Conservation (phyloP, 2,113 vertebrate genomes). For the Gnathochromis pfefferi region DNA sequence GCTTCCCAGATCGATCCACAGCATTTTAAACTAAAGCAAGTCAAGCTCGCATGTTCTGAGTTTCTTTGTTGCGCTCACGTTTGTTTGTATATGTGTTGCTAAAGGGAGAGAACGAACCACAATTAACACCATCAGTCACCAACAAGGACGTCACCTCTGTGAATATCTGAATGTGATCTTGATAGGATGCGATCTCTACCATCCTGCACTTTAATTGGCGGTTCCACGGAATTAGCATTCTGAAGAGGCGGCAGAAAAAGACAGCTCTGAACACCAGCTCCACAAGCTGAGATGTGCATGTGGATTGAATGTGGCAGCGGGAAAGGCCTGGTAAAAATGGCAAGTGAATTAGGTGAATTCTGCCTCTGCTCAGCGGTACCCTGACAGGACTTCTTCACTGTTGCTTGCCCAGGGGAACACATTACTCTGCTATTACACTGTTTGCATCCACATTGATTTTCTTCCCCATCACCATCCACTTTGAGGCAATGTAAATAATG, state of each 20-base stretch:
- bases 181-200: not conserved
- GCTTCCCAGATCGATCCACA: not conserved
- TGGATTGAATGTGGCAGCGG: slow-evolving; percentile 18
- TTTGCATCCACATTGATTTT: slow-evolving; percentile 57
- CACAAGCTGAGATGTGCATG: not conserved
- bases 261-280: slow-evolving; percentile 3
- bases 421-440: slow-evolving; percentile 44
- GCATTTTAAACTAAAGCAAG: not conserved
- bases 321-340: not conserved
- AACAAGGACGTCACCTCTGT: not conserved
- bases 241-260: not conserved
- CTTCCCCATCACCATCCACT: slow-evolving; percentile 36
- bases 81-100: not conserved
- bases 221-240: slow-evolving; percentile 1
- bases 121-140: slow-evolving; percentile 6
- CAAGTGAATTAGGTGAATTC: not conserved
- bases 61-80: not conserved
- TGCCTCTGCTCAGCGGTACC: not conserved
- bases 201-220: slow-evolving; percentile 9
- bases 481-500: slow-evolving; percentile 56
- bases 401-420: slow-evolving; percentile 13
- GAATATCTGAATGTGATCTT: not conserved
- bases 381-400: not conserved
- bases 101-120: not conserved
- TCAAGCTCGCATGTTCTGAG: not conserved